phyloP scores from a whole-genome alignment of 1,140 invertebrate species.

The Colletes latitarsis region DNA sequence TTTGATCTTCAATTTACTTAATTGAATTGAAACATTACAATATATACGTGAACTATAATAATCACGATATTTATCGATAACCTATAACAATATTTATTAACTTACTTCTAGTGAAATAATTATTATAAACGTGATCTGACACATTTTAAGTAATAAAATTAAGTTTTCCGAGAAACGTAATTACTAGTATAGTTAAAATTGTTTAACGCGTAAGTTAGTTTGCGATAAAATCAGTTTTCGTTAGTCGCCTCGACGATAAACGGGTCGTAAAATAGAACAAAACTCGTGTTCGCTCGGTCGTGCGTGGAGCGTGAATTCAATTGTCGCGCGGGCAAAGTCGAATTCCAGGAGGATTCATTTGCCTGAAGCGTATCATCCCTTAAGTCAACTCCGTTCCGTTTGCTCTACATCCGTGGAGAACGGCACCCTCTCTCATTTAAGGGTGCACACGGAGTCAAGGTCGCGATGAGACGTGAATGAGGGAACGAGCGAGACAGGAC shows the following conservation, averaged over 20 bases:
- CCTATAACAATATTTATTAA: too few species aligned
- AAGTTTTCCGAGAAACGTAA: too few species aligned
- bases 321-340: conserved; percentile 1
- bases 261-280: too few species aligned
- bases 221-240: background rate
- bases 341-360: conserved; percentile 39
- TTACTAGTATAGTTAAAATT: too few species aligned
- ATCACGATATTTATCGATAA: too few species aligned
- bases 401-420: conserved; percentile 60
- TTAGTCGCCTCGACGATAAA: too few species aligned
- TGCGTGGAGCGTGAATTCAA: background rate
- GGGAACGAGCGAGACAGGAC: conserved; percentile 52
- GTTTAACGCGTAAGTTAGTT: background rate
- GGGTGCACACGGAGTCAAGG: conserved; percentile 69
- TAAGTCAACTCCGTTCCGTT: conserved; percentile 53
- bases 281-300: background rate
- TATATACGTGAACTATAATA: too few species aligned
- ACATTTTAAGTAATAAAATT: too few species aligned
- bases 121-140: too few species aligned
- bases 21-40: too few species aligned
- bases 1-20: too few species aligned
- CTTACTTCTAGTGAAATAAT: too few species aligned
- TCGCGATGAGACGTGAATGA: conserved; percentile 72
- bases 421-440: conserved; percentile 71
- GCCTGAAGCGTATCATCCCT: conserved; percentile 41